phyloP scores from a whole-genome alignment of 2,888 invertebrate genomes.

The Drosophila trichaetosa region DNA sequence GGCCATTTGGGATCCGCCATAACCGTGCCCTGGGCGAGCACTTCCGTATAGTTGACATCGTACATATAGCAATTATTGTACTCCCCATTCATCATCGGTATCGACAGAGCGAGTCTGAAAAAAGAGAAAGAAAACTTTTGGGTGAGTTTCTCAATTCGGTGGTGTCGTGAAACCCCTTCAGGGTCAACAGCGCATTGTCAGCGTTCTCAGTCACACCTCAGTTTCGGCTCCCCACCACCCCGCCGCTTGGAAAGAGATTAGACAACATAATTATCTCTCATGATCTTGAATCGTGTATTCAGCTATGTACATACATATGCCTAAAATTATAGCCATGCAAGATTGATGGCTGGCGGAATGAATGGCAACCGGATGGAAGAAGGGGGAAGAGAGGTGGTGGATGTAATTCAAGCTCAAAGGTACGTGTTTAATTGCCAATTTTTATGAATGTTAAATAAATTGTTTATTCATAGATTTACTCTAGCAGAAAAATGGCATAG shows the following conservation, averaged over 20 bases:
- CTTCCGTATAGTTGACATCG: slow-evolving; percentile 89
- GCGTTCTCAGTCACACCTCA: slow-evolving; percentile 32
- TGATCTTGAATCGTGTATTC: slow-evolving; percentile 53
- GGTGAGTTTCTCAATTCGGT: slow-evolving; percentile 35
- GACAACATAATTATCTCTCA: slow-evolving; percentile 48
- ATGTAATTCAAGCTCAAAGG: slow-evolving; percentile 1
- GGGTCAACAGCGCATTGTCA: slow-evolving; percentile 49
- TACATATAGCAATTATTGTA: slow-evolving; percentile 91
- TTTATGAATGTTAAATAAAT: slow-evolving; percentile 19
- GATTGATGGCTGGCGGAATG: slow-evolving; percentile 29
- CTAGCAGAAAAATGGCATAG: not conserved
- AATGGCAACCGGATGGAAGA: not conserved
- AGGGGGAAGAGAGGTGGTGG: not conserved
- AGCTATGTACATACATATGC: slow-evolving; percentile 21
- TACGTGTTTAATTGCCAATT: slow-evolving; percentile 42
- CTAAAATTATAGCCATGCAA: slow-evolving; percentile 35
- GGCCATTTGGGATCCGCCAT: slow-evolving; percentile 89
- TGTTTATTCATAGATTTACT: slow-evolving; percentile 14
- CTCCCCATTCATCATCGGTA: slow-evolving; percentile 87
- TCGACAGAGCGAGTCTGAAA: slow-evolving; percentile 89
- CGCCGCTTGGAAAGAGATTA: slow-evolving; percentile 3
- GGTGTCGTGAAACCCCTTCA: slow-evolving; percentile 44
- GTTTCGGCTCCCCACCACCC: not conserved
- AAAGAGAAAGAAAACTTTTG: slow-evolving; percentile 9
- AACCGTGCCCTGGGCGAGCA: slow-evolving; percentile 87